Percentiles rank a stretch among this genome's conserved stretches.
phyloP scores from a whole-genome alignment of 2,888 invertebrate species.

The Theristus sp. region DNA sequence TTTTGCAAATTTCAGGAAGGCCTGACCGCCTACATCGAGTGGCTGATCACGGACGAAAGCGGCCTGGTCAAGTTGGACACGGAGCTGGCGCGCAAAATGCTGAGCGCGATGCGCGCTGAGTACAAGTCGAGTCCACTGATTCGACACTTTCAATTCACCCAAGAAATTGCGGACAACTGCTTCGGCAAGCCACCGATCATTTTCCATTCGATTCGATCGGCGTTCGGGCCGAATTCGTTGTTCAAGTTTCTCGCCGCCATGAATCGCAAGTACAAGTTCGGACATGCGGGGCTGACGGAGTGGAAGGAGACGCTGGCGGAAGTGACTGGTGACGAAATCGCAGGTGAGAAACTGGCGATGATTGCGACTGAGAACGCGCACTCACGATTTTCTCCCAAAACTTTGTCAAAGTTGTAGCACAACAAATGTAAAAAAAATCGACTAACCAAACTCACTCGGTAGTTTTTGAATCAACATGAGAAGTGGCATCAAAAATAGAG shows the following conservation, averaged over 20 bases:
- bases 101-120: background rate
- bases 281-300: background rate
- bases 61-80: background rate
- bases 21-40: background rate
- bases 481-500: too few species aligned
- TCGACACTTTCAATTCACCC: background rate
- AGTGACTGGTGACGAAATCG: background rate
- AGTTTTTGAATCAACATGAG: too few species aligned
- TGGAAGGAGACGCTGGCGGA: background rate
- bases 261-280: background rate
- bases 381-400: too few species aligned
- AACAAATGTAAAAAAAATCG: too few species aligned
- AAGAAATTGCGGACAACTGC: background rate
- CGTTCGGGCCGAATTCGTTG: background rate
- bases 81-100: background rate
- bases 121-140: background rate
- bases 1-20: constrained; percentile 2
- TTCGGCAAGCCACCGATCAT: background rate
- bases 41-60: background rate
- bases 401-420: too few species aligned
- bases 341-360: background rate
- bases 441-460: too few species aligned
- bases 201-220: background rate
- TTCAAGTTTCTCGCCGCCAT: background rate
- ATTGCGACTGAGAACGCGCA: too few species aligned